Percentiles rank a stretch among this genome's conserved stretches.
Evolutionary conservation across 2,888 invertebrate genomes (phyloP).

Genomic region (Phyllotreta striolata): DNA sequence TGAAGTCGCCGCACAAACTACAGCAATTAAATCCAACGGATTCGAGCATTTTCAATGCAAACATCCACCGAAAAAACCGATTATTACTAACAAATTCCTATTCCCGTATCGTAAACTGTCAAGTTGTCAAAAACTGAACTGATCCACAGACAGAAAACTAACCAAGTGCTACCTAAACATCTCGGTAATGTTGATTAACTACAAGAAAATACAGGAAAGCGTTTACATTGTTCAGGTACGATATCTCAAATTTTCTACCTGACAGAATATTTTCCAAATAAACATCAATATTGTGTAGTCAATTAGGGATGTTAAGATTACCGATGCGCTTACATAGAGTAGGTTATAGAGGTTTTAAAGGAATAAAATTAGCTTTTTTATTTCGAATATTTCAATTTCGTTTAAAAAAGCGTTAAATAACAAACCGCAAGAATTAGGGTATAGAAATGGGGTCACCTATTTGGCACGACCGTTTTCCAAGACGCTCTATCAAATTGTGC

Average conservation of each 20-base stretch:
- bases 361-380: no score
- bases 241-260: no score
- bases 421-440: conserved; percentile 6
- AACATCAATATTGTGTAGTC: no score
- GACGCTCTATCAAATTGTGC: conserved; percentile 12
- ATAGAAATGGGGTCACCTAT: conserved; percentile 18
- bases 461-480: conserved; percentile 7
- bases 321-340: no score
- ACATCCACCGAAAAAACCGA: neutral
- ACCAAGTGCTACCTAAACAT: no score
- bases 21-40: neutral
- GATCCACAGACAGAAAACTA: no score
- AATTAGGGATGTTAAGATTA: no score
- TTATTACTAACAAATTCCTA: neutral
- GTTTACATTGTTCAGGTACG: no score
- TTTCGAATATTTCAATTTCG: no score
- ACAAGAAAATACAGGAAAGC: no score
- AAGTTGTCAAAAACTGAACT: conserved; percentile 10
- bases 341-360: no score
- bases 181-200: neutral
- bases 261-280: no score
- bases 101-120: conserved; percentile 5
- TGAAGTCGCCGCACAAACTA: conserved; percentile 3
- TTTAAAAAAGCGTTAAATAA: neutral
- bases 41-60: conserved; percentile 1